These are phyloP conservation scores for Brassicogethes aeneus DNA, from an alignment of 2,888 invertebrate species.

Conservation along the genomic window DNA sequence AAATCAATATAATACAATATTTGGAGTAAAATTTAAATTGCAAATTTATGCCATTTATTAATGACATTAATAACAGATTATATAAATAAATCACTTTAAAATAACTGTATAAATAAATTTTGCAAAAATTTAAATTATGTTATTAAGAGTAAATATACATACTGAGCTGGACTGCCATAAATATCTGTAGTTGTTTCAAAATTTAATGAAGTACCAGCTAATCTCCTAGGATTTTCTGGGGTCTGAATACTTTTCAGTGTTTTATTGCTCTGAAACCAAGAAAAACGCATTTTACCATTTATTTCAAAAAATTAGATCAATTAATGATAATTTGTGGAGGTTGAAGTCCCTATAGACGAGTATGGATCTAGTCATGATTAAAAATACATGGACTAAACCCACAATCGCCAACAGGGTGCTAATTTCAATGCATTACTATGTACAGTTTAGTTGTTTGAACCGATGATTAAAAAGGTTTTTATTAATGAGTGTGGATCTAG, in stretches of 20 bases:
- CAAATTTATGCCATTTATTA: too few relatives aligned
- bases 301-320: slow-evolving; percentile 1
- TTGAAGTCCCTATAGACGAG: slow-evolving; percentile 64
- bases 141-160: too few relatives aligned
- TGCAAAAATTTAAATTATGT: too few relatives aligned
- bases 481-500: slow-evolving; percentile 88
- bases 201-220: background rate
- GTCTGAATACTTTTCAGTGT: slow-evolving; percentile 5
- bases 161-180: background rate
- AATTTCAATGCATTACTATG: too few relatives aligned
- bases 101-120: background rate
- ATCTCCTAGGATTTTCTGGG: slow-evolving; percentile 5
- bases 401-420: slow-evolving; percentile 63
- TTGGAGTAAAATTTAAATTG: too few relatives aligned
- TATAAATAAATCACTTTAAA: background rate
- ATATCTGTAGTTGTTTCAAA: background rate
- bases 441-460: too few relatives aligned
- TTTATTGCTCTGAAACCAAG: background rate
- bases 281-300: too few relatives aligned
- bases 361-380: slow-evolving; percentile 80
- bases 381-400: slow-evolving; percentile 64
- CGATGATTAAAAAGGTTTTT: too few relatives aligned
- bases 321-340: too few relatives aligned
- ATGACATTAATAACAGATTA: too few relatives aligned
- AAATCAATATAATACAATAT: too few relatives aligned